phyloP scores from a whole-genome alignment of 2,888 invertebrate species.

The Protula sp. region DNA sequence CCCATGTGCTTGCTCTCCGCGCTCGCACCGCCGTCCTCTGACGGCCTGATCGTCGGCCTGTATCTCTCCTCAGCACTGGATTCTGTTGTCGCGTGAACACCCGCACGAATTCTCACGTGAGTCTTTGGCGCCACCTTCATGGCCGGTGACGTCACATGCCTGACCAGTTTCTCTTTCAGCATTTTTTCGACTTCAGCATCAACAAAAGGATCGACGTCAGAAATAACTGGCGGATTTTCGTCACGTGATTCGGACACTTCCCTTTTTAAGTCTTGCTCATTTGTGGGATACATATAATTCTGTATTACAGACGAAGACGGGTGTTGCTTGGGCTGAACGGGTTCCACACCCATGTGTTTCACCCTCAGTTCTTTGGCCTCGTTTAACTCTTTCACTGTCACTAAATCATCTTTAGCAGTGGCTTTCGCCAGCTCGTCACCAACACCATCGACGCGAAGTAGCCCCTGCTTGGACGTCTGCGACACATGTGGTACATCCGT shows the following conservation, averaged over 20 bases:
- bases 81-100: slow-evolving; percentile 7
- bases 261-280: no score
- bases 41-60: neutral
- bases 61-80: neutral
- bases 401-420: neutral
- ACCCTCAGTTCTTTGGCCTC: neutral
- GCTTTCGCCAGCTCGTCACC: neutral
- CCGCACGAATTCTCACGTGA: no score
- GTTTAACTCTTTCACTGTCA: neutral
- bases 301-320: neutral
- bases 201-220: no score
- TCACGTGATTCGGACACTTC: no score
- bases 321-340: neutral
- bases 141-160: no score
- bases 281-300: neutral
- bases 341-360: neutral
- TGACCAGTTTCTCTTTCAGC: no score
- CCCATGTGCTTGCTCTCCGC: neutral
- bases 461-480: neutral
- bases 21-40: neutral
- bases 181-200: no score
- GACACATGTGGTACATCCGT: neutral
- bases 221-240: no score
- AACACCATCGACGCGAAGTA: neutral
- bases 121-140: no score